Percentiles rank a stretch among this genome's conserved stretches.
Conservation (phyloP, 2,113 vertebrate species). For the Platanista minor region DNA sequence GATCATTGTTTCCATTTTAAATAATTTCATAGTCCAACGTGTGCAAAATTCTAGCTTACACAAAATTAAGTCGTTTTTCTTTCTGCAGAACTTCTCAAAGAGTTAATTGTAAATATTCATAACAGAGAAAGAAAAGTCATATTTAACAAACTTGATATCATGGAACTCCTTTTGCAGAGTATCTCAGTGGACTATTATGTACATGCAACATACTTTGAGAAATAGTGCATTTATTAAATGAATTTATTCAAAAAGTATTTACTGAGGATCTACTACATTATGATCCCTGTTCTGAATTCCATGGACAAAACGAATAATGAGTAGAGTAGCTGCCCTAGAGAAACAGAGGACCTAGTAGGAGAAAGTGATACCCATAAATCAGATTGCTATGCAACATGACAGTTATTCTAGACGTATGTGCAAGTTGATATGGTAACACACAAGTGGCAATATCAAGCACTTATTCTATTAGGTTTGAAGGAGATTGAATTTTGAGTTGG, state of each 20-base stretch:
- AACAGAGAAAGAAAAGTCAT: neutral
- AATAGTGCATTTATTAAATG: neutral
- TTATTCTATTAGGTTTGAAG: neutral
- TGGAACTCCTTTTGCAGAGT: neutral
- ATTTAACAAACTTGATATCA: neutral
- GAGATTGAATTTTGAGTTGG: neutral
- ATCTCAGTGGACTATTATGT: neutral
- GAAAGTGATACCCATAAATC: neutral
- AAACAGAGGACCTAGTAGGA: neutral
- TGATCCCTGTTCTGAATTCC: neutral
- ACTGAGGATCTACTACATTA: neutral
- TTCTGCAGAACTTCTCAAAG: neutral
- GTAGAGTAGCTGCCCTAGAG: neutral
- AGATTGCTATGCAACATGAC: neutral
- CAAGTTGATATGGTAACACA: neutral
- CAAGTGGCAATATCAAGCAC: neutral
- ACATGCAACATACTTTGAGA: neutral
- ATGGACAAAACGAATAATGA: neutral
- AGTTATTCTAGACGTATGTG: neutral
- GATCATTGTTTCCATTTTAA: conserved; percentile 2
- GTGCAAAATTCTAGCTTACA: neutral
- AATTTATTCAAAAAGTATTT: neutral
- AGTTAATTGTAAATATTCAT: neutral
- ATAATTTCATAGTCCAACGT: neutral
- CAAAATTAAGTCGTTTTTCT: neutral